A percentile compares a stretch with the other conserved stretches of the same genome.
phyloP scores from a whole-genome alignment of 2,797 vertebrate genomes.

The Silurus aristotelis region DNA sequence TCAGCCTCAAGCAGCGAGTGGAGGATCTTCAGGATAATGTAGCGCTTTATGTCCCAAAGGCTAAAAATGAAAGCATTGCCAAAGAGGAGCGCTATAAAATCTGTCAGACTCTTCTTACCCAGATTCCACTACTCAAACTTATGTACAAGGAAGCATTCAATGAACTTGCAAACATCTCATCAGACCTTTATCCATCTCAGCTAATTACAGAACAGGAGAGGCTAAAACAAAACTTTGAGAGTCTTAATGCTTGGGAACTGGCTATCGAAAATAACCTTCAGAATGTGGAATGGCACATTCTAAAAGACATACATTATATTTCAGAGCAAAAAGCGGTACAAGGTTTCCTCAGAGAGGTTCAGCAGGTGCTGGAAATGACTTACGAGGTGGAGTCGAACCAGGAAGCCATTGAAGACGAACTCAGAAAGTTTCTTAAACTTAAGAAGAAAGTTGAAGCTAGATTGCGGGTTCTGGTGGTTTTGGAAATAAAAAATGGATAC shows the following conservation, averaged over 20 bases:
- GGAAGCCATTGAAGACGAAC: slow-evolving; percentile 68
- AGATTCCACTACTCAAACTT: slow-evolving; percentile 64
- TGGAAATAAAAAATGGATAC: slow-evolving; percentile 60
- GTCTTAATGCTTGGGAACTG: slow-evolving; percentile 59
- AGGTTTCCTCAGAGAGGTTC: slow-evolving; percentile 60
- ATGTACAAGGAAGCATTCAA: slow-evolving; percentile 62
- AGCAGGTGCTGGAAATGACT: slow-evolving; percentile 67
- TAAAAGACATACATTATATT: slow-evolving; percentile 62
- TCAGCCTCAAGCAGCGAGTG: slow-evolving; percentile 69
- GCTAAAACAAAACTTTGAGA: slow-evolving; percentile 64
- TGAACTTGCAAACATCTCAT: slow-evolving; percentile 66
- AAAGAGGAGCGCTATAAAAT: slow-evolving; percentile 63
- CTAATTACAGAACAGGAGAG: slow-evolving; percentile 62
- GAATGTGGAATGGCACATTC: slow-evolving; percentile 64
- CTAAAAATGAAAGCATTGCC: slow-evolving; percentile 58
- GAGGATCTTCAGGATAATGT: slow-evolving; percentile 71
- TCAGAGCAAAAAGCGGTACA: slow-evolving; percentile 56
- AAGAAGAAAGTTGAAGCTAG: slow-evolving; percentile 74
- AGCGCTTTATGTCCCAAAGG: slow-evolving; percentile 67
- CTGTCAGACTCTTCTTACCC: slow-evolving; percentile 66
- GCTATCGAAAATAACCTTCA: slow-evolving; percentile 63
- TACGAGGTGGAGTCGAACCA: slow-evolving; percentile 67
- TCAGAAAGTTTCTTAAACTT: slow-evolving; percentile 70
- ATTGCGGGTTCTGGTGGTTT: slow-evolving; percentile 67
- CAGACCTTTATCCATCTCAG: slow-evolving; percentile 73